Evolutionary conservation across 2,797 vertebrate species (phyloP).

Genomic region (Sebastes kiyomatsui): DNA sequence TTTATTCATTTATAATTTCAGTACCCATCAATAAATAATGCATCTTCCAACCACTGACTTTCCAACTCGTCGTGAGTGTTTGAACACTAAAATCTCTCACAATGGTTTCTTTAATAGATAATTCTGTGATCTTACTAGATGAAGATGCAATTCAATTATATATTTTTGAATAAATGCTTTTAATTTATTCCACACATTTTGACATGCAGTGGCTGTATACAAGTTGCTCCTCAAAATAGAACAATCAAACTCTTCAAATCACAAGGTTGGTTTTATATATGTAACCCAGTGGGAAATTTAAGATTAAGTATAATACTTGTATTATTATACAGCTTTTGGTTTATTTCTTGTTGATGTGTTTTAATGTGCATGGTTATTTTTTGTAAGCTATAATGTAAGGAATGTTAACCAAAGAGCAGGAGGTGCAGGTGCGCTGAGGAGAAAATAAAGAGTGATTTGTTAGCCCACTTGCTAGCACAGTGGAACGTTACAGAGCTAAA

Average conservation of each 20-base stretch:
- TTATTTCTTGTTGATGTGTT: neutral
- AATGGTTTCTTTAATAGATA: neutral
- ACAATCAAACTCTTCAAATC: neutral
- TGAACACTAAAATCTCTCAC: neutral
- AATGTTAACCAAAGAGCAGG: too few species aligned
- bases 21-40: neutral
- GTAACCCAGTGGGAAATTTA: neutral
- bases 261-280: neutral
- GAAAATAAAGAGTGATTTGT: too few species aligned
- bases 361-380: neutral
- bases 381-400: too few species aligned
- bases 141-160: neutral
- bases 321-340: neutral
- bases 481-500: neutral
- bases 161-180: neutral
- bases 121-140: neutral
- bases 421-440: too few species aligned
- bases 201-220: neutral
- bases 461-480: neutral
- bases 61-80: neutral
- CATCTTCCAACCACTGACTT: neutral
- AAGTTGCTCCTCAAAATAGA: neutral
- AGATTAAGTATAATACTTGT: neutral
- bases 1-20: neutral
- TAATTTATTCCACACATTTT: neutral